Evolutionary conservation across 2,888 invertebrate genomes (phyloP).

Genomic region (Tinea pellionella): DNA sequence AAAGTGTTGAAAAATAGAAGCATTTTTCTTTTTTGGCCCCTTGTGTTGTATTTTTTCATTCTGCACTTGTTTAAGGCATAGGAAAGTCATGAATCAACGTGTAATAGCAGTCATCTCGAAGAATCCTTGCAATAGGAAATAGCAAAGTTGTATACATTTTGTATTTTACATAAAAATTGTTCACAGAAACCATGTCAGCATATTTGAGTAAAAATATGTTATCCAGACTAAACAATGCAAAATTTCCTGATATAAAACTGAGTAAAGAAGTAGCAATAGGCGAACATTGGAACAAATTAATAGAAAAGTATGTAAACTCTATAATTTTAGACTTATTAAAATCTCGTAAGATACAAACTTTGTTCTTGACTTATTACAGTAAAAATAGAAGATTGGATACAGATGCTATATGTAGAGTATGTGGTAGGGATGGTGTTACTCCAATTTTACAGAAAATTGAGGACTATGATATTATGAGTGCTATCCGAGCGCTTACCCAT

Average conservation of each 20-base stretch:
- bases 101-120: no score
- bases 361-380: constrained; percentile 28
- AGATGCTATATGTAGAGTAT: constrained; percentile 53
- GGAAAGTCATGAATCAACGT: no score
- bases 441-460: constrained; percentile 46
- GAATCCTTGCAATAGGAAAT: no score
- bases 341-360: background rate
- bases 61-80: no score
- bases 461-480: constrained; percentile 41
- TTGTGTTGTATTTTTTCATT: no score
- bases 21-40: no score
- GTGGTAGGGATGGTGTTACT: constrained; percentile 46
- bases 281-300: constrained; percentile 52
- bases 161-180: no score
- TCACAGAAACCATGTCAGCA: constrained; percentile 37
- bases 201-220: constrained; percentile 54
- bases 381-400: constrained; percentile 36
- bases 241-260: constrained; percentile 28
- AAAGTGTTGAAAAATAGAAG: no score
- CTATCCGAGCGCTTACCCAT: constrained; percentile 46
- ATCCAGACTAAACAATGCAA: constrained; percentile 40
- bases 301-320: constrained; percentile 28
- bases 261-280: constrained; percentile 27
- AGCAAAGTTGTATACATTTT: no score
- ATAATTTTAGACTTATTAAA: background rate